Evolutionary conservation across 2,888 invertebrate genomes (phyloP).

Genomic region (Xestobium rufovillosum): DNA sequence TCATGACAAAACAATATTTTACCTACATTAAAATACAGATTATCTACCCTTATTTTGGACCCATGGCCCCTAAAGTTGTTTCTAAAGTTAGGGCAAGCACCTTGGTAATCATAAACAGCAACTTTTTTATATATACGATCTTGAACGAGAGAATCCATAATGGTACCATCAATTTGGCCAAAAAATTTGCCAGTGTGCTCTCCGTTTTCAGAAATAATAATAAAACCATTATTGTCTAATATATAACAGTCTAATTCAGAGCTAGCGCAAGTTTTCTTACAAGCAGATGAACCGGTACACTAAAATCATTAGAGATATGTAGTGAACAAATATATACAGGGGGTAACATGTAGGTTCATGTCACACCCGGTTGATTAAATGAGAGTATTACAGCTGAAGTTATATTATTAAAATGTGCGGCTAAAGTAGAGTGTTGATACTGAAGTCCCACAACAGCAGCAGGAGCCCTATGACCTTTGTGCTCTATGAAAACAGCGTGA

Average conservation of each 20-base stretch:
- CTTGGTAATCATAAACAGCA: slow-evolving; percentile 82
- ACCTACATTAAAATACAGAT: too few species aligned
- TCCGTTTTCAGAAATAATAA: slow-evolving; percentile 79
- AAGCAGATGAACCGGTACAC: slow-evolving; percentile 64
- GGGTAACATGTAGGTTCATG: not conserved
- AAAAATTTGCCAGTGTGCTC: slow-evolving; percentile 88
- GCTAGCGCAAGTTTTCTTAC: slow-evolving; percentile 79
- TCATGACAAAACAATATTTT: too few species aligned
- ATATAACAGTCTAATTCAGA: slow-evolving; percentile 88
- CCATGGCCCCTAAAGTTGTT: slow-evolving; percentile 55
- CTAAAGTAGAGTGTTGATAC: slow-evolving; percentile 75
- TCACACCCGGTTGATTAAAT: not conserved
- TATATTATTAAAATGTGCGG: slow-evolving; percentile 74
- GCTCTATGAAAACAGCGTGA: slow-evolving; percentile 82
- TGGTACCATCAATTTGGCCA: slow-evolving; percentile 89
- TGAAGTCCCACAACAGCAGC: slow-evolving; percentile 90
- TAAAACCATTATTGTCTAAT: slow-evolving; percentile 90
- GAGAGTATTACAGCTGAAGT: slow-evolving; percentile 65
- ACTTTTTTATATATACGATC: slow-evolving; percentile 85
- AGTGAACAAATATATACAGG: not conserved
- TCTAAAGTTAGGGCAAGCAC: slow-evolving; percentile 66
- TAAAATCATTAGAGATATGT: slow-evolving; percentile 36
- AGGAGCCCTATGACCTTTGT: slow-evolving; percentile 74
- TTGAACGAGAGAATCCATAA: slow-evolving; percentile 88
- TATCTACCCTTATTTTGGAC: slow-evolving; percentile 39